phyloP scores from a whole-genome alignment of 2,113 vertebrate species.

The Solenodon paradoxus region DNA sequence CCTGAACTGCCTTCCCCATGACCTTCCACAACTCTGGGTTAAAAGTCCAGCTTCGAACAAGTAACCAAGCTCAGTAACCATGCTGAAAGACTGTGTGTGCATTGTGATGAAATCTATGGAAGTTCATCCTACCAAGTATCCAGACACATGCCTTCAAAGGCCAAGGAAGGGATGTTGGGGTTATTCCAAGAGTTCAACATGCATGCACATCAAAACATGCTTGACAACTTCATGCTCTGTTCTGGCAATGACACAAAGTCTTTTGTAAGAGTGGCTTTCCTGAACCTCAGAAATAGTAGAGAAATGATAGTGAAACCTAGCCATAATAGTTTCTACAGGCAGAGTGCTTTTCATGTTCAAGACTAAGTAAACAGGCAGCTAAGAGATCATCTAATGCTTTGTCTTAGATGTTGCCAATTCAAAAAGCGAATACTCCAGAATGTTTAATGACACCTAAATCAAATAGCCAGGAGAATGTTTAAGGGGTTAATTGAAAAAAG shows the following conservation, averaged over 20 bases:
- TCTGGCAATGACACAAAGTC: neutral
- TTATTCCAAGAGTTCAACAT: neutral
- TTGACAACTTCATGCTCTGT: neutral
- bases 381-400: conserved; percentile 28
- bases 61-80: neutral
- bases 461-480: conserved; percentile 28
- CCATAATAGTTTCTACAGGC: neutral
- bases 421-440: conserved; percentile 52
- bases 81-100: neutral
- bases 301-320: conserved; percentile 9
- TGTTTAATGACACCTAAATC: conserved; percentile 48
- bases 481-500: neutral
- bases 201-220: neutral
- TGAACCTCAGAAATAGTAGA: conserved; percentile 22
- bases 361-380: neutral
- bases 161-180: neutral
- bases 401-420: conserved; percentile 43
- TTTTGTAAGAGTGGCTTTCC: neutral
- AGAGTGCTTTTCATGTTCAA: neutral
- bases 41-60: neutral
- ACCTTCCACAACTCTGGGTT: neutral
- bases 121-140: neutral
- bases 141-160: neutral
- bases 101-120: neutral
- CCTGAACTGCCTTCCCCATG: neutral